Percentiles rank a stretch among this genome's conserved stretches.
phyloP scores from a whole-genome alignment of 2,797 vertebrate genomes.

The Paratrypauchen microcephalus region DNA sequence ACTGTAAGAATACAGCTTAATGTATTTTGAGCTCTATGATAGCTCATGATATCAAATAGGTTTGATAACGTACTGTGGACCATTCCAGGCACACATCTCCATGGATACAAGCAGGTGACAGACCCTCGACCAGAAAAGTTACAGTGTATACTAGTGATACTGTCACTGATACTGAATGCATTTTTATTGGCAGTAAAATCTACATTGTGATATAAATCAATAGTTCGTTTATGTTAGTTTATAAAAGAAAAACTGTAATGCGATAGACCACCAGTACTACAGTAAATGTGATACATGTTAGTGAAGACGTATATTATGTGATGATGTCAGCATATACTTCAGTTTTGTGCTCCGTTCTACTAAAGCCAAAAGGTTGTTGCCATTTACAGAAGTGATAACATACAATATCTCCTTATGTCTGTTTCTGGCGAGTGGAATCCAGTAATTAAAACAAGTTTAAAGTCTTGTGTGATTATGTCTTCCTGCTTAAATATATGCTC shows the following conservation, averaged over 20 bases:
- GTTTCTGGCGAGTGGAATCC: background rate
- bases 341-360: background rate
- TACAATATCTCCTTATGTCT: background rate
- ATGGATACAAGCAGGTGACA: no score
- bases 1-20: no score
- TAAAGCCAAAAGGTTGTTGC: background rate
- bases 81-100: no score
- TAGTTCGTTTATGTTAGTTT: no score
- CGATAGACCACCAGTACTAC: background rate
- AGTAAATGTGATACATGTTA: background rate
- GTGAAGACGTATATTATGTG: background rate
- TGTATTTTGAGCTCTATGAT: no score
- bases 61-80: no score
- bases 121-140: no score
- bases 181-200: no score
- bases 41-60: no score
- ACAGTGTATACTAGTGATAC: no score
- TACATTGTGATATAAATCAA: background rate
- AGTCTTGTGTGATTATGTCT: background rate
- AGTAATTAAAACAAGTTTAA: conserved; percentile 1
- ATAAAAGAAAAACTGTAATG: background rate
- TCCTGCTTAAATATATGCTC: background rate
- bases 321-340: background rate
- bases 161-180: no score
- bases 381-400: background rate